Conservation (phyloP, 2,113 vertebrate genomes). For the Chauna torquata region DNA sequence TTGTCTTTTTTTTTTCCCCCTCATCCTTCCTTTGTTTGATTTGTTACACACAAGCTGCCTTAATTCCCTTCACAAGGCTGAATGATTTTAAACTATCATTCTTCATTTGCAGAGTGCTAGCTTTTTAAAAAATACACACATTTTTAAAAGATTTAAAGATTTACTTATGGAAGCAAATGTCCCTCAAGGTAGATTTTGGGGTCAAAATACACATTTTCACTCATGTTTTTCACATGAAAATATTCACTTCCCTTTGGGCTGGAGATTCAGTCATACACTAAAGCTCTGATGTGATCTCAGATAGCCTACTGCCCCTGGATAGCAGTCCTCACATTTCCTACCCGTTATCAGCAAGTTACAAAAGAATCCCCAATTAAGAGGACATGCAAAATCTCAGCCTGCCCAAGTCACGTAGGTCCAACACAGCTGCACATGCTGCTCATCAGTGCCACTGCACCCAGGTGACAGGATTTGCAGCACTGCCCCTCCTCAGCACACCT, state of each 20-base stretch:
- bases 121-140: no score
- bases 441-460: no score
- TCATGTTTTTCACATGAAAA: not conserved
- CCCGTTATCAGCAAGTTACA: no score
- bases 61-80: not conserved
- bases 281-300: not conserved
- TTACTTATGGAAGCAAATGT: not conserved
- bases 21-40: fast-evolving
- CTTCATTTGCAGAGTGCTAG: not conserved
- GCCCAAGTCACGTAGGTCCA: no score
- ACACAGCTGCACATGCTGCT: not conserved
- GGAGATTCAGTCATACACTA: not conserved
- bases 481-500: not conserved
- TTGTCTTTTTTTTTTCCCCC: fast-evolving
- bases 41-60: not conserved
- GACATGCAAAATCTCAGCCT: not conserved
- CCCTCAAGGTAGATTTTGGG: not conserved
- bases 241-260: not conserved
- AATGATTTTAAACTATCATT: not conserved
- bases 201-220: not conserved
- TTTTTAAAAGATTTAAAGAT: no score
- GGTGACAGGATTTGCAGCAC: not conserved
- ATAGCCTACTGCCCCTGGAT: no score
- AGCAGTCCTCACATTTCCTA: not conserved
- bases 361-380: not conserved